These are phyloP conservation scores for Euwallacea similis DNA, from an alignment of 1,140 invertebrate genomes.

Conservation along the genomic window DNA sequence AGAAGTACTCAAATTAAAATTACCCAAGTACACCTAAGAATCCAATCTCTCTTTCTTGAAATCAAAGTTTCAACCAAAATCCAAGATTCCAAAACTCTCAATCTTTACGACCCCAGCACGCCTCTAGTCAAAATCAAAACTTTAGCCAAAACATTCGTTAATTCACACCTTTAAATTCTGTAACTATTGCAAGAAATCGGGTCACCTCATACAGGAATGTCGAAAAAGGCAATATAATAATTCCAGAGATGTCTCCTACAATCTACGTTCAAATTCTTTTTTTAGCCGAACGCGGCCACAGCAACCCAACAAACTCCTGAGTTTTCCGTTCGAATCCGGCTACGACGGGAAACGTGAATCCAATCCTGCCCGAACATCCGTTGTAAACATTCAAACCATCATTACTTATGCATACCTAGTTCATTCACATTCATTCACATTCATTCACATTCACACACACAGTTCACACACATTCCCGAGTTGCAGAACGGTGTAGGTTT, in stretches of 20 bases:
- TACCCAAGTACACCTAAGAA: neutral
- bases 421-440: too few relatives aligned
- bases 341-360: neutral
- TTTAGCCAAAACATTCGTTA: neutral
- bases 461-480: neutral
- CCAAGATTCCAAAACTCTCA: neutral
- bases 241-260: constrained; percentile 4
- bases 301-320: too few relatives aligned
- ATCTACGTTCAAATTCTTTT: constrained; percentile 4
- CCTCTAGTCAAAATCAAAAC: neutral
- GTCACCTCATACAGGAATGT: constrained; percentile 33
- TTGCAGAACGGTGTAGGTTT: neutral
- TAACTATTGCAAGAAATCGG: constrained; percentile 37
- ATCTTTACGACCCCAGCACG: neutral
- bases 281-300: neutral
- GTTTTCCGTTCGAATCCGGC: too few relatives aligned
- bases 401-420: neutral
- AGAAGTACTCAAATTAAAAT: neutral
- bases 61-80: too few relatives aligned
- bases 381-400: neutral
- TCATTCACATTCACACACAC: too few relatives aligned
- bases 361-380: neutral
- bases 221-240: constrained; percentile 27
- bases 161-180: constrained; percentile 25
- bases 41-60: neutral